Base-by-base conservation (phyloP, 2,797 vertebrate genomes). In the Malacoraja senta region DNA sequence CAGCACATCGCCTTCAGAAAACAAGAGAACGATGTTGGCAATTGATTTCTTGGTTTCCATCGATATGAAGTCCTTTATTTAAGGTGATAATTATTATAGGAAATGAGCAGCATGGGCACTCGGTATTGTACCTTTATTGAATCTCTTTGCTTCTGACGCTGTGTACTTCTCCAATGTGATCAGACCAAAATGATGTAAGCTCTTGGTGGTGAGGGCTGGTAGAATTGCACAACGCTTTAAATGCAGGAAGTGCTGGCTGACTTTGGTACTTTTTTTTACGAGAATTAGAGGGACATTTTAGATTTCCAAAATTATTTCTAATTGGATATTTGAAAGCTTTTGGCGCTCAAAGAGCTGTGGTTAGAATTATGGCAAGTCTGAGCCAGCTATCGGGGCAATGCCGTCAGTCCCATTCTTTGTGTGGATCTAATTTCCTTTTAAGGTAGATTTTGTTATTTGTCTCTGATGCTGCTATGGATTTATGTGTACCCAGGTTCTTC, bases 161-260 rank as follows among this genome's bases (percentile, higher is more conserved):
- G 17, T 88, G n/a, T 24, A n/a, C 58, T 86, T 32, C 58, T 65
- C 58, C 29, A 86, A 0, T n/a, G 26, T n/a, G 29, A 58, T 65
- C 84, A 88, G 61, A 88, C 84, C 83, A 68, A 68, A 35, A 88
- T 88, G 61, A 68, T 35, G 84, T 32, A 88, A 68, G 2, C n/a
- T 61, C 53, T 84, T 65, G 61, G 7, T 2, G 83, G n/a, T 38
- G 15, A 38, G 24, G 17, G 32, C 63, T 88, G 84, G 26, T 44
- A 35, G 61, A 35, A 24, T 65, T 68, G 63, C 35, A 32, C 61
- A 68, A 68, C 10, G 8, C 32, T 88, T 4, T 35, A 19, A 19
- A 88, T 88, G 17, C 21, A 68, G 61, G 9, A 24, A 88, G 61
- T 21, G 63, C 35, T 88, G 32, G 8, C 84, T 88, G 78, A 21